A percentile compares a stretch with the other conserved stretches of the same genome.
Evolutionary conservation across 2,797 vertebrate species (phyloP).

Genomic region (Synaphobranchus kaupii): DNA sequence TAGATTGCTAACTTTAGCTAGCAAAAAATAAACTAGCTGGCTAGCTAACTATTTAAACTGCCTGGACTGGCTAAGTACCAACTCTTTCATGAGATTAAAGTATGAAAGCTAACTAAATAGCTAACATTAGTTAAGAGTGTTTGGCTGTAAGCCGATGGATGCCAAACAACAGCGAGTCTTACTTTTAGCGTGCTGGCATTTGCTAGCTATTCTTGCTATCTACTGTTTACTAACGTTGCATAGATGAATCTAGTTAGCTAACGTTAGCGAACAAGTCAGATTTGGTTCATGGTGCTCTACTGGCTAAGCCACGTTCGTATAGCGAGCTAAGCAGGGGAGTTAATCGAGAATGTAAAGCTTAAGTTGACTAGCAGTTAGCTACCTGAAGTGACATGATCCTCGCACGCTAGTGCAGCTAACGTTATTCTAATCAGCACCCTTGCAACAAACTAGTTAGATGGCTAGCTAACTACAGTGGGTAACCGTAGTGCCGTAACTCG

Average conservation of each 20-base stretch:
- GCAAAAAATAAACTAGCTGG: background rate
- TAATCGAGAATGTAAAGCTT: background rate
- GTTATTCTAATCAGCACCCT: background rate
- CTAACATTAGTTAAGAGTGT: no score
- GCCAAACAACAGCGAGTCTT: background rate
- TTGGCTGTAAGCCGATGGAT: no score
- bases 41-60: background rate
- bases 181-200: background rate
- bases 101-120: no score
- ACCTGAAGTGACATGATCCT: background rate
- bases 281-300: no score
- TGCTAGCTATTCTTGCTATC: background rate
- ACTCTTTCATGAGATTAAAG: no score
- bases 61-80: no score
- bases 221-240: background rate
- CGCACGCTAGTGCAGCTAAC: background rate
- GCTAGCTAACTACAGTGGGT: background rate
- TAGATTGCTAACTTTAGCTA: background rate
- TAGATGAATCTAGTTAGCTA: background rate
- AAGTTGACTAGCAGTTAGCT: background rate
- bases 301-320: background rate
- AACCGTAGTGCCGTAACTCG: background rate
- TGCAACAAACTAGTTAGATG: background rate
- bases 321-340: background rate
- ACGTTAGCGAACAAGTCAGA: no score